Base-by-base conservation (phyloP, 2,113 vertebrate species). In the Ictidomys tridecemlineatus region DNA sequence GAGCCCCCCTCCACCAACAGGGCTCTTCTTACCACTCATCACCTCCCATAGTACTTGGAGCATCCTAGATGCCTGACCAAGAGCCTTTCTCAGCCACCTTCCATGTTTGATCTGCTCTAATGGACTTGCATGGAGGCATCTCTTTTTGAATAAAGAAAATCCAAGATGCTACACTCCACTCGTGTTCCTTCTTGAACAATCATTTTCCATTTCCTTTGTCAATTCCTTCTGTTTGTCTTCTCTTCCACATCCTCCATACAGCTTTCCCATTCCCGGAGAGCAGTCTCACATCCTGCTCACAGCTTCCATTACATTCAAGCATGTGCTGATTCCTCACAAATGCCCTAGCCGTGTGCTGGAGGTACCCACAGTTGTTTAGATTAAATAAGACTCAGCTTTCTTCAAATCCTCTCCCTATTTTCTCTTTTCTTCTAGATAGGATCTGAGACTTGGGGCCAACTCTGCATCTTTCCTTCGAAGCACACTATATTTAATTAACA, bases 161-260 rank as follows among this genome's bases (percentile, higher is more conserved):
- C n/a, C 0, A 4, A 69, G n/a, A 45, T 1, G 6, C 48, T n/a
- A 5, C 9, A 28, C 32, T 4, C 24, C 26, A 18, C 1, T 12
- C 53, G 2, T 34, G 20, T 90, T 32, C 63, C 63, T 12, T 24
- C 56, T 18, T 58, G 76, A 42, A 34, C 14, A 26, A 22, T 6
- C 0, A 0, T 42, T 65, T 65, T 76, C 48, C 48, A 39, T 61
- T 89, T 93, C 61, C 51, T 88, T 82, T 88, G 32, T 53, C 14
- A 42, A 1, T 22, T 92, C 69, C 63, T 89, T 30, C 37, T 39
- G 48, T 34, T 45, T 56, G 24, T 37, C 11, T 37, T 9, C 53
- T 20, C 28, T 8, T n/a, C 18, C 4, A 34, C 34, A 39, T 6
- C 5, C 37, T 45, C 53, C 61, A 26, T 39, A 63, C 13, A 37